Base-by-base conservation (phyloP, 30 jellyfish, hydroid and myxozoan genomes). In the Hydractinia symbiolongicarpus region DNA sequence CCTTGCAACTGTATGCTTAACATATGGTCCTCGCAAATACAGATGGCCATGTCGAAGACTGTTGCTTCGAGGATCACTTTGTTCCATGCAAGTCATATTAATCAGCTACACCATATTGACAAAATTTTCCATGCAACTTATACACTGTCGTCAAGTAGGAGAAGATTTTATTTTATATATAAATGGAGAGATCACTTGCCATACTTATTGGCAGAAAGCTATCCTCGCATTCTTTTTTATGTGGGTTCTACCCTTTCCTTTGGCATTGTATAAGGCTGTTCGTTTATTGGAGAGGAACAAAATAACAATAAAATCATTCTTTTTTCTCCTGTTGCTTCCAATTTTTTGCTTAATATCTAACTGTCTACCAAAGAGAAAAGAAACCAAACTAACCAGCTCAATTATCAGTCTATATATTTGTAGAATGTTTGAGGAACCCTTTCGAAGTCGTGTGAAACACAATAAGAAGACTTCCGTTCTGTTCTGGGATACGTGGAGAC, bases 401-500 rank as follows among this genome's bases (percentile, higher is more conserved):
- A 6, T 6, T n/a, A 51, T 51, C 9, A 7, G 17, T n/a, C 19
- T 1, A 13, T 9, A 64, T n/a, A 64, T 64, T 4, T 51, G 19
- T 64, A 6, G 52, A 6, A 6, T 64, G 40, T 64, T 64, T 13
- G 74, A 64, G 74, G 74, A 64, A n/a, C 74, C 74, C 9, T 64
- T 6, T 64, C 74, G 74, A 64, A 13, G 40, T 7, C 17, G 40
- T 51, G 40, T n/a, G 40, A 51, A 30, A 30, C 44, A 64, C 40
- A 44, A 7, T 6, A 6, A 64, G 7, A n/a, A 51, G 74, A 30
- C 44, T 30, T 30, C 44, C 44, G 19, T 64, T 13, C 52, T 64
- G 19, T 64, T 64, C 52, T 64, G 74, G 74, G 74, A 64, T 51
- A 44, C 74, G 40, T 64, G 74, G 74, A 44, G 74, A 64, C 40